These are phyloP conservation scores for Copidosoma aretas DNA, from an alignment of 2,888 invertebrate species.

Conservation along the genomic window DNA sequence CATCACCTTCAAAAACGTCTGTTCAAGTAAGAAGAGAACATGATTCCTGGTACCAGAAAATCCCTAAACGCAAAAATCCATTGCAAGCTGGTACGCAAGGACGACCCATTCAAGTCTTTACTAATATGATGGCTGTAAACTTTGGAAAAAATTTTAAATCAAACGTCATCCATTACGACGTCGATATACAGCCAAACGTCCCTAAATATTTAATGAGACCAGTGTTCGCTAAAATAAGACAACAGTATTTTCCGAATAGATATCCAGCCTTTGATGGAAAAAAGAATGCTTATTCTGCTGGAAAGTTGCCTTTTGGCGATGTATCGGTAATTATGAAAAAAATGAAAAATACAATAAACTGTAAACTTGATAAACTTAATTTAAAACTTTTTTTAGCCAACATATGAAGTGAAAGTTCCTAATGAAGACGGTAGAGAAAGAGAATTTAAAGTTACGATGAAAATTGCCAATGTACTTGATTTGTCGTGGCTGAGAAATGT, in stretches of 20 bases:
- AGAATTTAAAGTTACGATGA: conserved; percentile 65
- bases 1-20: not conserved
- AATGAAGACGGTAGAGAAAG: conserved; percentile 54
- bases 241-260: conserved; percentile 60
- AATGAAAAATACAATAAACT: too few relatives aligned
- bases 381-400: conserved; percentile 38
- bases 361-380: not conserved
- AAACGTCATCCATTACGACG: conserved; percentile 80
- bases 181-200: conserved; percentile 72
- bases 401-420: conserved; percentile 53
- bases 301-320: conserved; percentile 72
- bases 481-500: conserved; percentile 64
- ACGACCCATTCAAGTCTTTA: conserved; percentile 63
- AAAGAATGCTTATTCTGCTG: conserved; percentile 71
- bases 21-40: not conserved
- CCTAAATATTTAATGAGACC: conserved; percentile 70
- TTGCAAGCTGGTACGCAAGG: conserved; percentile 60
- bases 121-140: conserved; percentile 72
- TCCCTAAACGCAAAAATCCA: not conserved
- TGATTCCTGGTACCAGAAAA: not conserved
- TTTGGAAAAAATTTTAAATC: conserved; percentile 66
- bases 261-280: conserved; percentile 77
- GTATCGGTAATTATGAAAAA: conserved; percentile 66
- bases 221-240: conserved; percentile 62
- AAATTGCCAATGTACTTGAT: conserved; percentile 67